Evolutionary conservation across 2,113 vertebrate genomes (phyloP).

Genomic region (Pontoporia blainvillei): DNA sequence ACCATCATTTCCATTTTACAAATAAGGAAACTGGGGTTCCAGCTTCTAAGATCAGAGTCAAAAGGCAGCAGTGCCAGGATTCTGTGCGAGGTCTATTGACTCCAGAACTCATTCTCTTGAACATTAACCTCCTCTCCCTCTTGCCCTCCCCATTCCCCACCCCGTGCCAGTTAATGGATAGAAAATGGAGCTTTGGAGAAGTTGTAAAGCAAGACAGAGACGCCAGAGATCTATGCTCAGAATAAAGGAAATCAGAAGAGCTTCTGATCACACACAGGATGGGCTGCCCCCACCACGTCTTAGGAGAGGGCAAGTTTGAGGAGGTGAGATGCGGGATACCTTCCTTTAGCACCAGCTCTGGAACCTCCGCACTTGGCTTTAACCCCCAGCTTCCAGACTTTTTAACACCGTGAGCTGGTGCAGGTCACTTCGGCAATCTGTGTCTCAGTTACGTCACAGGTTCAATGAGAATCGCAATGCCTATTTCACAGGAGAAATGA

Average conservation of each 20-base stretch:
- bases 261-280: not conserved
- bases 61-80: not conserved
- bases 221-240: not conserved
- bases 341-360: not conserved
- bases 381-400: not conserved
- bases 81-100: not conserved
- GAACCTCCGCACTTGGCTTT: not conserved
- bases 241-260: not conserved
- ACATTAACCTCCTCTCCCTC: not conserved
- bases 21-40: not conserved
- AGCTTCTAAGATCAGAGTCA: not conserved
- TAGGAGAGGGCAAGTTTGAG: not conserved
- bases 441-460: not conserved
- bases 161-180: not conserved
- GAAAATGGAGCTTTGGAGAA: not conserved
- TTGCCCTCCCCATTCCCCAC: not conserved
- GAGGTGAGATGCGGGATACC: too few species aligned
- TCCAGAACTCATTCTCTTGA: not conserved
- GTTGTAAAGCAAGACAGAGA: not conserved
- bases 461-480: not conserved
- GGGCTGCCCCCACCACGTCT: rapidly evolving
- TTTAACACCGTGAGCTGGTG: not conserved
- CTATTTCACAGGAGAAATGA: not conserved
- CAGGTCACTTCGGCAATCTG: not conserved
- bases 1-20: not conserved